Percentiles rank a stretch among this genome's conserved stretches.
Evolutionary conservation across 2,888 invertebrate species (phyloP).

Genomic region (Horisme vitalbata): DNA sequence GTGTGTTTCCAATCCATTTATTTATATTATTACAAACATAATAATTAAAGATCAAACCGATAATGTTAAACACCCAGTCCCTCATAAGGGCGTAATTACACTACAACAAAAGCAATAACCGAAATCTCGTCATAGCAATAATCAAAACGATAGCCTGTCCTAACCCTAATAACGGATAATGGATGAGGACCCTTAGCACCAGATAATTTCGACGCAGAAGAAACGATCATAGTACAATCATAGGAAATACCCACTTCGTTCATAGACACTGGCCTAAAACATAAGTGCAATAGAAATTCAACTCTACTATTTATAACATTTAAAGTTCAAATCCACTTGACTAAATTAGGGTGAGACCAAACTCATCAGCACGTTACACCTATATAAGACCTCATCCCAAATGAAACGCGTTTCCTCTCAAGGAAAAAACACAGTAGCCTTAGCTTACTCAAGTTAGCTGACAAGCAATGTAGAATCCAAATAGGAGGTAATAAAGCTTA

Average conservation of each 20-base stretch:
- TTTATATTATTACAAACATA: background rate
- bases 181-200: slow-evolving; percentile 47
- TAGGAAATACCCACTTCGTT: background rate
- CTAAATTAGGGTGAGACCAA: too few species aligned
- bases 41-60: slow-evolving; percentile 11
- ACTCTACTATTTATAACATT: too few species aligned
- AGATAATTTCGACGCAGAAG: slow-evolving; percentile 47
- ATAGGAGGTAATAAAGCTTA: background rate
- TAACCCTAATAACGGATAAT: slow-evolving; percentile 58
- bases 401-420: too few species aligned
- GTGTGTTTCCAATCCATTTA: too few species aligned
- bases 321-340: too few species aligned
- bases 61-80: slow-evolving; percentile 15
- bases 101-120: slow-evolving; percentile 32
- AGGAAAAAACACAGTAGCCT: too few species aligned
- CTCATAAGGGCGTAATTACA: slow-evolving; percentile 32
- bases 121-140: slow-evolving; percentile 34
- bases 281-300: too few species aligned
- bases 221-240: background rate
- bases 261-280: too few species aligned
- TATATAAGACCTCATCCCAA: too few species aligned
- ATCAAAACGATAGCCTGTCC: slow-evolving; percentile 37
- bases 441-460: too few species aligned
- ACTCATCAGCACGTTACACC: too few species aligned
- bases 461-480: background rate